Conservation (phyloP, 2,888 invertebrate species). For the Xestia ashworthii region DNA sequence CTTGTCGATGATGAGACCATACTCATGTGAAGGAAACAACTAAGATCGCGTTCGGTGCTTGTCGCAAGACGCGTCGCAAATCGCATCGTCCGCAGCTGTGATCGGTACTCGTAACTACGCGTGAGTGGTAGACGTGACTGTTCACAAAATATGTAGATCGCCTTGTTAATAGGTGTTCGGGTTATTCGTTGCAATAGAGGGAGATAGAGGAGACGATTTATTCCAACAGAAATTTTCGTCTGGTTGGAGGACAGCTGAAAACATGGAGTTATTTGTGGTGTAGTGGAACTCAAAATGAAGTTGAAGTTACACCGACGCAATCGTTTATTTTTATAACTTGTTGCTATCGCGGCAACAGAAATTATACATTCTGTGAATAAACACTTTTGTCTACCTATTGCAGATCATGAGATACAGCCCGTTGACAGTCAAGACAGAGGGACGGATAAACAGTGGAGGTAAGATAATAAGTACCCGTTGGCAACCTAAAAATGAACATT, state of each 20-base stretch:
- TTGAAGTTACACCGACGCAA: no score
- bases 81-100: neutral
- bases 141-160: conserved; percentile 30
- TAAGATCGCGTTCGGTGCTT: neutral
- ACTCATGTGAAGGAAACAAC: neutral
- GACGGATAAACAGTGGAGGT: no score
- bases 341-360: no score
- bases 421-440: no score
- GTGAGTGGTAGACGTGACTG: conserved; percentile 30
- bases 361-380: no score
- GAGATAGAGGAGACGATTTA: neutral
- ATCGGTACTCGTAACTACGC: conserved; percentile 12
- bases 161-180: conserved; percentile 1
- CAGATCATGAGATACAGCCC: no score
- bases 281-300: no score
- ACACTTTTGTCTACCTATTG: no score
- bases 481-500: no score
- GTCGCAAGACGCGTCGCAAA: neutral
- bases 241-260: neutral
- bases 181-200: neutral
- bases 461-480: no score
- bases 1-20: neutral
- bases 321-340: no score
- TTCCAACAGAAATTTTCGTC: neutral
- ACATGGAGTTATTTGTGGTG: neutral